Conservation (phyloP, 2,113 vertebrate species). For the Silurus glanis region DNA sequence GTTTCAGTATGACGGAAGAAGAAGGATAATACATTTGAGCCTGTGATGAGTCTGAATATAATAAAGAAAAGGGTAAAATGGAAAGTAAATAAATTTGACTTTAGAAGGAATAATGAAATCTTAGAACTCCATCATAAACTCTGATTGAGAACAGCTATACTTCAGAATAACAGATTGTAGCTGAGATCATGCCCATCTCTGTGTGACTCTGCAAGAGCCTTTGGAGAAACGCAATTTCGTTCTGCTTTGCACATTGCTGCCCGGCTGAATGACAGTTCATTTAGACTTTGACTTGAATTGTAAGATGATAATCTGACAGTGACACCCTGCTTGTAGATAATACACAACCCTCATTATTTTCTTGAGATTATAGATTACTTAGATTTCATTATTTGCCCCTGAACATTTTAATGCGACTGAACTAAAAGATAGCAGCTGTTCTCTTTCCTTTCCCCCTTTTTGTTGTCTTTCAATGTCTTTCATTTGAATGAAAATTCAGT, state of each 20-base stretch:
- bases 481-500: constrained; percentile 79
- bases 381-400: constrained; percentile 42
- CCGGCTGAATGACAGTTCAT: too few relatives aligned
- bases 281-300: too few relatives aligned
- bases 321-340: constrained; percentile 25
- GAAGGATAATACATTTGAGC: not conserved
- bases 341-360: constrained; percentile 52
- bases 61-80: not conserved
- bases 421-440: constrained; percentile 73
- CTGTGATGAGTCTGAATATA: too few relatives aligned
- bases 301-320: constrained; percentile 41
- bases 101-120: not conserved
- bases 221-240: too few relatives aligned
- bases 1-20: not conserved
- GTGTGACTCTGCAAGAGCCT: too few relatives aligned
- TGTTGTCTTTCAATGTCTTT: constrained; percentile 72
- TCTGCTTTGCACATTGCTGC: too few relatives aligned
- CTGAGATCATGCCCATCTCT: constrained; percentile 15
- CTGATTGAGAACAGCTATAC: not conserved
- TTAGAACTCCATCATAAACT: not conserved
- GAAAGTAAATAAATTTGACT: constrained; percentile 34
- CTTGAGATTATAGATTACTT: constrained; percentile 29
- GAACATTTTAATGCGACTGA: constrained; percentile 65
- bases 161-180: not conserved
- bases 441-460: constrained; percentile 42